Conservation (phyloP, 2,888 invertebrate species). For the Pyrrhia umbra region DNA sequence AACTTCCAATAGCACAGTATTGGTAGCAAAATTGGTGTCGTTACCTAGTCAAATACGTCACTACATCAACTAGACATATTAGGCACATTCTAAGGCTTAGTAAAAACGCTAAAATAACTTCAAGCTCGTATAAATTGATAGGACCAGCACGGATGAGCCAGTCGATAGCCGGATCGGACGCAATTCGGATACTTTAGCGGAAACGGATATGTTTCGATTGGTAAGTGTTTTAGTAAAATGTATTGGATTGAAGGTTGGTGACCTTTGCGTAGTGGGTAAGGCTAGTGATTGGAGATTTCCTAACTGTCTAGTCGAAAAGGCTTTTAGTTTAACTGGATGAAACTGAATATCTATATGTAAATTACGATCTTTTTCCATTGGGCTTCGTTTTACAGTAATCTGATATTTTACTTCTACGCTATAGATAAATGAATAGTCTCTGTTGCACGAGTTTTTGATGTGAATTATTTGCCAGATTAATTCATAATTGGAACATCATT, state of each 20-base stretch:
- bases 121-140: conserved; percentile 67
- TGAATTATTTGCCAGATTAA: too few relatives aligned
- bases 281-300: neutral
- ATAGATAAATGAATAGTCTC: too few relatives aligned
- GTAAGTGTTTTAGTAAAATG: conserved; percentile 68
- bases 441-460: too few relatives aligned
- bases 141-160: conserved; percentile 47
- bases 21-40: conserved; percentile 8
- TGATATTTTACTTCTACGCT: too few relatives aligned
- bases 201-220: conserved; percentile 71
- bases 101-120: conserved; percentile 63
- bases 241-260: conserved; percentile 22
- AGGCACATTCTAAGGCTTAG: conserved; percentile 59
- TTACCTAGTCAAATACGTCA: conserved; percentile 19
- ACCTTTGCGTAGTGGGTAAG: conserved; percentile 8
- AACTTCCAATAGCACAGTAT: neutral
- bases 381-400: too few relatives aligned
- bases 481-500: too few relatives aligned
- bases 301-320: neutral
- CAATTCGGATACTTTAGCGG: conserved; percentile 51
- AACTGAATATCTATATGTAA: neutral
- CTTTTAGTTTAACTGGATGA: neutral
- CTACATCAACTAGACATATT: conserved; percentile 48
- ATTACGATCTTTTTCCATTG: too few relatives aligned
- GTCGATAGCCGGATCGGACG: conserved; percentile 50